Percentiles rank a stretch among this genome's conserved stretches.
Conservation (phyloP, 2,888 invertebrate genomes). For the Ditylenchus weischeri region DNA sequence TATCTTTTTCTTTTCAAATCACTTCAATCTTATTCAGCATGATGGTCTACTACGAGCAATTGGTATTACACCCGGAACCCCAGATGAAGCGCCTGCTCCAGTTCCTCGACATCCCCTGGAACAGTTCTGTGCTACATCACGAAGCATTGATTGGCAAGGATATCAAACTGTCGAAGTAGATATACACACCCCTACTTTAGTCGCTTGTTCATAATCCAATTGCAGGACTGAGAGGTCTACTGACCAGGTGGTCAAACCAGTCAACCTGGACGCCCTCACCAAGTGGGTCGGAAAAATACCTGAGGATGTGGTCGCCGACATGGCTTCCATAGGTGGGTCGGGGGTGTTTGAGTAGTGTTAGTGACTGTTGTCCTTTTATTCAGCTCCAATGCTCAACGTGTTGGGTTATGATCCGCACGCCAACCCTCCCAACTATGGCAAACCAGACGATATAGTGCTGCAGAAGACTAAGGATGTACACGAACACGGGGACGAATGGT, state of each 20-base stretch:
- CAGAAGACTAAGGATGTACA: constrained; percentile 55
- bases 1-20: neutral
- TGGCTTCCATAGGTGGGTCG: constrained; percentile 37
- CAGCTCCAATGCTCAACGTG: constrained; percentile 55
- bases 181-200: neutral
- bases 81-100: constrained; percentile 82
- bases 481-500: constrained; percentile 53
- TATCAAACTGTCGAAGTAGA: constrained; percentile 51
- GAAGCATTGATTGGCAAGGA: constrained; percentile 88
- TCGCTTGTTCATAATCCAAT: neutral
- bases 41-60: constrained; percentile 90
- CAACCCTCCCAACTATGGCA: constrained; percentile 84
- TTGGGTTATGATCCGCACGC: constrained; percentile 86
- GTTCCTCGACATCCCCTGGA: constrained; percentile 89
- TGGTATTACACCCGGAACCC: constrained; percentile 85
- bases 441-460: constrained; percentile 52
- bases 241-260: constrained; percentile 96
- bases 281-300: constrained; percentile 64
- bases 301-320: constrained; percentile 77
- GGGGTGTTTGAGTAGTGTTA: neutral
- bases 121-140: constrained; percentile 91
- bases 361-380: neutral
- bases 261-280: constrained; percentile 82
- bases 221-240: constrained; percentile 88
- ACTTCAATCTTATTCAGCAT: constrained; percentile 63